A percentile compares a stretch with the other conserved stretches of the same genome.
phyloP scores from a whole-genome alignment of 2,113 vertebrate species.

The Vulpes lagopus region DNA sequence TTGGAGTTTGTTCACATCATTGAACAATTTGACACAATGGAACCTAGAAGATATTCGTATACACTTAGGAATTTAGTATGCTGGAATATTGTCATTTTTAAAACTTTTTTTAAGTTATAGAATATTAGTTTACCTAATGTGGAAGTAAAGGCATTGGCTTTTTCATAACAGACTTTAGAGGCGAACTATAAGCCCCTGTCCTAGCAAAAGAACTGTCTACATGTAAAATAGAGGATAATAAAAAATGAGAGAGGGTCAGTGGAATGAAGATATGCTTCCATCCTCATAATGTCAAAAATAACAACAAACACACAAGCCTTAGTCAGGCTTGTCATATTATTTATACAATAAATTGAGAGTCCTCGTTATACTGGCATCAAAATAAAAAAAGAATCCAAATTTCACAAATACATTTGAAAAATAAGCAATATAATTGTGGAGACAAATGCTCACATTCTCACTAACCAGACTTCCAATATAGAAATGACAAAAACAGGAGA shows the following conservation, averaged over 20 bases:
- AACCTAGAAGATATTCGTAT: neutral
- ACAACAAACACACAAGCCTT: neutral
- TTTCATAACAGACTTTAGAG: neutral
- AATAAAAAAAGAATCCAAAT: neutral
- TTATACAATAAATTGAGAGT: neutral
- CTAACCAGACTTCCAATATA: neutral
- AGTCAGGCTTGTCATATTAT: neutral
- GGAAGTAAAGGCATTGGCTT: neutral
- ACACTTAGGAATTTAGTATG: neutral
- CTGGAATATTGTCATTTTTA: neutral
- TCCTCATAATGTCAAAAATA: neutral
- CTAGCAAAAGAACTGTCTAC: neutral
- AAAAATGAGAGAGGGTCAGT: no score
- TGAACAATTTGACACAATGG: neutral
- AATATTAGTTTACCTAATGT: neutral
- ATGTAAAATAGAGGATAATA: neutral
- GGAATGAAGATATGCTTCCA: neutral
- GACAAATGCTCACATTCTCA: neutral
- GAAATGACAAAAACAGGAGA: neutral
- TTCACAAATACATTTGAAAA: neutral
- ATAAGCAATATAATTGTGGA: neutral
- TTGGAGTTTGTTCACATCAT: neutral
- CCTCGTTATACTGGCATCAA: neutral
- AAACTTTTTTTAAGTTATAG: neutral
- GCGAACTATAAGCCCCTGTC: neutral